Conservation (phyloP, 2,888 invertebrate species). For the Holacanthella duospinosa region DNA sequence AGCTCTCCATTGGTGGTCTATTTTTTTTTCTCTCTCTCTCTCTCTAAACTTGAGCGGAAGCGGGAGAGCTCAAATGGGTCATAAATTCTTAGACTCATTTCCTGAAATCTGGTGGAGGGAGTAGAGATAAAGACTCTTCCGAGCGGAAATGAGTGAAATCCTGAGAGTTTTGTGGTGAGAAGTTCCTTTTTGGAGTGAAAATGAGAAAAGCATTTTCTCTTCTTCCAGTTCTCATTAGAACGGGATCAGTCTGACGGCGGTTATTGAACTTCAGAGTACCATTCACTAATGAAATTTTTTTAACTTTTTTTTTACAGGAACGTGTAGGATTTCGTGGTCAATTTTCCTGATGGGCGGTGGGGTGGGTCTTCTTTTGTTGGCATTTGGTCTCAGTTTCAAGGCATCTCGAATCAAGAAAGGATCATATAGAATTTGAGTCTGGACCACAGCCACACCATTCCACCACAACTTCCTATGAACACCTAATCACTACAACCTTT, state of each 20-base stretch:
- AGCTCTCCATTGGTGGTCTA: conserved; percentile 39
- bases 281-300: conserved; percentile 4
- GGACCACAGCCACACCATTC: too few relatives aligned
- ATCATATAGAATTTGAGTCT: conserved; percentile 46
- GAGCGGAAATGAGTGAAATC: not conserved
- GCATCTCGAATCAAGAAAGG: conserved; percentile 49
- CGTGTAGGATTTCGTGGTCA: conserved; percentile 51
- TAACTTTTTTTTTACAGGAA: conserved; percentile 43
- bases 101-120: not conserved
- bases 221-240: not conserved
- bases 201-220: not conserved
- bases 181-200: not conserved
- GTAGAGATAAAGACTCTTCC: not conserved
- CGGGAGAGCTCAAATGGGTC: not conserved
- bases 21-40: conserved; percentile 7
- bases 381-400: conserved; percentile 50
- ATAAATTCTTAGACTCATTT: conserved; percentile 4
- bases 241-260: not conserved
- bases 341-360: conserved; percentile 48
- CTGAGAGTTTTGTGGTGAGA: not conserved
- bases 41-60: too few relatives aligned
- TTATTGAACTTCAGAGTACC: not conserved
- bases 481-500: too few relatives aligned
- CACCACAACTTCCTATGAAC: too few relatives aligned
- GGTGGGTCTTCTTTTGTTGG: conserved; percentile 47